These are phyloP conservation scores for Amiota minor DNA, from an alignment of 2,888 invertebrate genomes.

Conservation along the genomic window DNA sequence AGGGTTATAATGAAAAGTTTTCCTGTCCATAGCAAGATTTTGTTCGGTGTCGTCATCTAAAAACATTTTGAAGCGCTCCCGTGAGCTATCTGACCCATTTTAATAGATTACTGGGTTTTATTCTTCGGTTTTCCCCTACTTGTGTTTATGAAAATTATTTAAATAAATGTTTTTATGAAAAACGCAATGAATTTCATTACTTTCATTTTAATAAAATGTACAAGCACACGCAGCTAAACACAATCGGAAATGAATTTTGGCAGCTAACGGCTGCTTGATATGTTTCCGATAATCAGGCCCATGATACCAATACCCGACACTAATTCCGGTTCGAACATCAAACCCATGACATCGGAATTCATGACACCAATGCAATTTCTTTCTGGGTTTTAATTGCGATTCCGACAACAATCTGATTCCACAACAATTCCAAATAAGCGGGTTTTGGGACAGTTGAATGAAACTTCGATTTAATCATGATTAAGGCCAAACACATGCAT, in stretches of 20 bases:
- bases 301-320: neutral
- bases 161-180: neutral
- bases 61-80: no score
- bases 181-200: neutral
- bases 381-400: neutral
- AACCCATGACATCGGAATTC: neutral
- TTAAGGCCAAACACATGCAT: no score
- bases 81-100: no score
- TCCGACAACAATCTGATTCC: neutral
- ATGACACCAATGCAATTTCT: neutral
- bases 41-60: no score
- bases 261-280: neutral
- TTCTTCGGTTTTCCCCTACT: no score
- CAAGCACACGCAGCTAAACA: neutral
- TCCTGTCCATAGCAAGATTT: rapidly evolving
- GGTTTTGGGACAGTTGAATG: no score
- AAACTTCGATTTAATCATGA: no score
- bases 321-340: neutral
- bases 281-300: neutral
- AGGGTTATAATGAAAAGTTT: no score
- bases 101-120: no score
- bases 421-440: neutral
- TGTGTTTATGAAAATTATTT: no score
- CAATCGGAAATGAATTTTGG: neutral
- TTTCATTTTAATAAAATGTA: neutral